Conservation (phyloP, 2,888 invertebrate genomes). For the Myathropa florea region DNA sequence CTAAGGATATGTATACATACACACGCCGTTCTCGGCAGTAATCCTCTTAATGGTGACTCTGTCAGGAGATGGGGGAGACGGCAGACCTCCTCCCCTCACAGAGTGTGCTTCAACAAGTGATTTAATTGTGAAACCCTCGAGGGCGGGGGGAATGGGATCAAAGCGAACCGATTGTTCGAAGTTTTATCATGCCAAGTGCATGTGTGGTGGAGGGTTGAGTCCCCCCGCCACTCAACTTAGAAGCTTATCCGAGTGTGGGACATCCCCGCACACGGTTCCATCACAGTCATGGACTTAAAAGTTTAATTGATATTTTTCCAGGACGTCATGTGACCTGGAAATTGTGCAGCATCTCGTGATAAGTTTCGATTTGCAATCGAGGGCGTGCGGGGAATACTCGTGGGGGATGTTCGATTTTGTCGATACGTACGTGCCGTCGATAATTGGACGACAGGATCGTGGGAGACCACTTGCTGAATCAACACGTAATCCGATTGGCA, state of each 20-base stretch:
- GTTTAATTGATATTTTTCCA: not conserved
- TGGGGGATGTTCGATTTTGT: not conserved
- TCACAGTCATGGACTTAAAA: not conserved
- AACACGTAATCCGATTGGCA: not conserved
- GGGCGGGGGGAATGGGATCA: not conserved
- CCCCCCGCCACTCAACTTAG: too few species aligned
- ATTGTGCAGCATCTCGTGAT: not conserved
- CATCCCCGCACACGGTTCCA: not conserved
- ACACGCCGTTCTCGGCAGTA: not conserved
- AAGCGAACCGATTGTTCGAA: not conserved
- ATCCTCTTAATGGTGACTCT: not conserved
- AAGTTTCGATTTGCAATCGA: not conserved
- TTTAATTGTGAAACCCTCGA: not conserved
- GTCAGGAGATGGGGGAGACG: not conserved
- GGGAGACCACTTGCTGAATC: not conserved
- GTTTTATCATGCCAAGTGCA: not conserved
- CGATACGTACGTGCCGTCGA: not conserved
- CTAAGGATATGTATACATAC: constrained; percentile 17
- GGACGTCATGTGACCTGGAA: not conserved
- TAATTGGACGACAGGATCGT: not conserved
- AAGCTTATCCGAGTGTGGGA: not conserved
- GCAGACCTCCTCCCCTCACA: not conserved
- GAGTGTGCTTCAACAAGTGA: not conserved
- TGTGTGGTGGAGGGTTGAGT: not conserved
- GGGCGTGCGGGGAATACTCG: not conserved